Conservation (phyloP, 2,113 vertebrate species). For the Zosterops pallidus region DNA sequence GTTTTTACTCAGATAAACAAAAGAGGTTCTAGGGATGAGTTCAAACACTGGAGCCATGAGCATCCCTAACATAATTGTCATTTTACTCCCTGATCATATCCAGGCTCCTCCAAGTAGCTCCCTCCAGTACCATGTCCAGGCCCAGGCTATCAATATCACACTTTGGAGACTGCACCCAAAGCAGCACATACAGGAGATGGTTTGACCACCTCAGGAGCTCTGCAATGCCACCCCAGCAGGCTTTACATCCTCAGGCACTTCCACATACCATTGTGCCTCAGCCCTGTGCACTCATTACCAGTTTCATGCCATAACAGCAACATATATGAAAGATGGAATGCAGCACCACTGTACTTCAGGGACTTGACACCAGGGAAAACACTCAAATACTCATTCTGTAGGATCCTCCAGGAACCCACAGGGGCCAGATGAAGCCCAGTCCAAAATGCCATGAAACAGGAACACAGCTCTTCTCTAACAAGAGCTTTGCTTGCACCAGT, state of each 20-base stretch:
- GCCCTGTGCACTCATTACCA: not conserved
- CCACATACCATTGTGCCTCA: rapidly evolving
- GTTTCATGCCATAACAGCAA: not conserved
- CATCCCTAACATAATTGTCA: not conserved
- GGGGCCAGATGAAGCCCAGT: not conserved
- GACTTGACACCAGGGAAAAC: not conserved
- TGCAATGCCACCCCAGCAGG: not conserved
- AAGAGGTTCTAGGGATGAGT: not conserved
- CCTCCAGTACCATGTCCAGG: not conserved
- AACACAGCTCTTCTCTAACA: not conserved
- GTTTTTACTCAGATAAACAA: not conserved
- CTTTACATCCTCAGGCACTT: not conserved
- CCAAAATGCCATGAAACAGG: not conserved
- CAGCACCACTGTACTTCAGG: not conserved
- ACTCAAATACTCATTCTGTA: not conserved
- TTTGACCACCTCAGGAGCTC: not conserved
- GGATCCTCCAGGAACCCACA: not conserved
- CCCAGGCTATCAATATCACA: not conserved
- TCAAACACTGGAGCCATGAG: not conserved
- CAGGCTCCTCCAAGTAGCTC: not conserved
- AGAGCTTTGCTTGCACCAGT: not conserved
- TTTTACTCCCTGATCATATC: not conserved
- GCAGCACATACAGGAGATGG: not conserved
- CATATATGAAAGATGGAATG: not conserved
- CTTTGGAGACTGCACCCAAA: not conserved